Conservation (phyloP, 2,888 invertebrate genomes). For the Apomyelois bistriatella region DNA sequence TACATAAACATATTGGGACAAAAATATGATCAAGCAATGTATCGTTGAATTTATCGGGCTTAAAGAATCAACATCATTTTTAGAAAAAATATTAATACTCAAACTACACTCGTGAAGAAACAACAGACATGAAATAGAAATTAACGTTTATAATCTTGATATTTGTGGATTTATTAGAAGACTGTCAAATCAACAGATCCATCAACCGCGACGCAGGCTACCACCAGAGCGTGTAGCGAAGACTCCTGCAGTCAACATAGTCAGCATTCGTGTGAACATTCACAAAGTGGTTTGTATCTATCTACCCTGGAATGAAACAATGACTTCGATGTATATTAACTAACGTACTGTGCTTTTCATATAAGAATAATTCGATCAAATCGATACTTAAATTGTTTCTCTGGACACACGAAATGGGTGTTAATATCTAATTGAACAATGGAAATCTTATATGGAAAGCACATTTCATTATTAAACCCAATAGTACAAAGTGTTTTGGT, state of each 20-base stretch:
- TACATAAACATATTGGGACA: no score
- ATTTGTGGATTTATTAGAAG: slow-evolving; percentile 25
- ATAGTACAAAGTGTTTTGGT: slow-evolving; percentile 17
- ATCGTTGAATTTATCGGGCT: no score
- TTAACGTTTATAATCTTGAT: not conserved
- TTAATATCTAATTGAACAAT: no score
- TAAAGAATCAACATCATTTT: no score
- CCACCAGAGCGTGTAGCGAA: slow-evolving; percentile 51
- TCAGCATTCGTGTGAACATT: slow-evolving; percentile 57
- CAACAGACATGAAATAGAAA: not conserved
- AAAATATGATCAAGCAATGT: no score
- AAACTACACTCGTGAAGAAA: no score
- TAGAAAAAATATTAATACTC: no score
- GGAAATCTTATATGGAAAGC: slow-evolving; percentile 1
- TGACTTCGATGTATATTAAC: not conserved
- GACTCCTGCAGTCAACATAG: slow-evolving; percentile 62
- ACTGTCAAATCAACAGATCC: slow-evolving; percentile 60
- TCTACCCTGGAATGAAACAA: slow-evolving; percentile 7
- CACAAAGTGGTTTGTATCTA: slow-evolving; percentile 63
- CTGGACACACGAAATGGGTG: not conserved
- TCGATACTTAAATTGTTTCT: not conserved
- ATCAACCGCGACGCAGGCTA: slow-evolving; percentile 34
- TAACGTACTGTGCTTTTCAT: not conserved
- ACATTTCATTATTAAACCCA: slow-evolving; percentile 12
- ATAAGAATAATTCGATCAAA: not conserved